Evolutionary conservation across 2,797 vertebrate species (phyloP).

Genomic region (Melanotaenia parkinsoni): DNA sequence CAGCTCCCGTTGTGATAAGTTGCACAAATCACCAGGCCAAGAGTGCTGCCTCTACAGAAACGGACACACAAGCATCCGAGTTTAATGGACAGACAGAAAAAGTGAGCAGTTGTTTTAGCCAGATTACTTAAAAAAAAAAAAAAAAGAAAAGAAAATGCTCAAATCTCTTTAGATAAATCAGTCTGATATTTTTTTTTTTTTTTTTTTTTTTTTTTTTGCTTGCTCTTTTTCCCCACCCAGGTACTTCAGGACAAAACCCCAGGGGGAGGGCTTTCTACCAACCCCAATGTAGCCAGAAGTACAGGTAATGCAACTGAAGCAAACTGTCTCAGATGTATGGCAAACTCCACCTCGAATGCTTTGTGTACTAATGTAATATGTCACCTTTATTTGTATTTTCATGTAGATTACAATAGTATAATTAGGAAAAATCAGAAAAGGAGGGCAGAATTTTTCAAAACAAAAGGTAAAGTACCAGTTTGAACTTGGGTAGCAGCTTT

Average conservation of each 20-base stretch:
- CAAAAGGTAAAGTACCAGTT: slow-evolving; percentile 85
- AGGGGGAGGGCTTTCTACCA: slow-evolving; percentile 72
- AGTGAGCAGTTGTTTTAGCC: slow-evolving; percentile 77
- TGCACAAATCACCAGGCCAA: slow-evolving; percentile 84
- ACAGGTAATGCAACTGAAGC: slow-evolving; percentile 74
- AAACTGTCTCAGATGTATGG: neutral
- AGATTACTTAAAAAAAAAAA: neutral
- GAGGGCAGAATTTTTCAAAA: slow-evolving; percentile 94
- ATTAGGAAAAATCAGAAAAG: slow-evolving; percentile 92
- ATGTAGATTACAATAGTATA: slow-evolving; percentile 88
- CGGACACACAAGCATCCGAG: slow-evolving; percentile 69
- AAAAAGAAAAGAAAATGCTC: neutral
- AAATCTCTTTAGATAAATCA: slow-evolving; percentile 2
- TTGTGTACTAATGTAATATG: neutral
- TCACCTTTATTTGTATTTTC: slow-evolving; percentile 72
- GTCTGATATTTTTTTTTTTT: neutral
- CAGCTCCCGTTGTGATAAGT: slow-evolving; percentile 88
- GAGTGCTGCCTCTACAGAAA: slow-evolving; percentile 67
- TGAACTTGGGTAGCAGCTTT: slow-evolving; percentile 34
- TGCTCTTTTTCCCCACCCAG: slow-evolving; percentile 67
- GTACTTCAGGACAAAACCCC: slow-evolving; percentile 77
- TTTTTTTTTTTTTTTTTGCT: neutral
- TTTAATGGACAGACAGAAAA: slow-evolving; percentile 70
- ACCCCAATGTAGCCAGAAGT: slow-evolving; percentile 39
- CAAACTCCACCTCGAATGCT: neutral